Evolutionary conservation across 1,140 invertebrate genomes (phyloP), one percentile per base, ranked within the genome.

Genomic region (Papilio dardanus): DNA sequence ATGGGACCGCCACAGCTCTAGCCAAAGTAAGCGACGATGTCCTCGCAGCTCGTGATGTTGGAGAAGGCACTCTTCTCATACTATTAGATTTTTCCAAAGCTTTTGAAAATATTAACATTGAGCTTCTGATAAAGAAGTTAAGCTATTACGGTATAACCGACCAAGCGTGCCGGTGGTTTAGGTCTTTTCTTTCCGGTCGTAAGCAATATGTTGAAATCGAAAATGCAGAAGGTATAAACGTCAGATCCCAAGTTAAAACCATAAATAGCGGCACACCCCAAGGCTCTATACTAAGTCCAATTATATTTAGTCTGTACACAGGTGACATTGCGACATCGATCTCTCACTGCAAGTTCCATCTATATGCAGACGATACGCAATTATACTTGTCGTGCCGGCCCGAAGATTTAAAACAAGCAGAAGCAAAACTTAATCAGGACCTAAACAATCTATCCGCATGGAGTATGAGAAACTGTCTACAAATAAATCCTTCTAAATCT

Each of bases 21-120:
- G 30, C 65, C 4, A 28, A 79, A 14, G 75, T 76, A n/a, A 21
- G 40, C 7, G 75, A 79, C n/a, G 46, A 79, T 28, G 71, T 79
- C 1, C n/a, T 74, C 2, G 30, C 40, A 42, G 71, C 69, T 3
- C 69, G 62, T 30, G 77, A 79, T 71, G 33, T 1, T 1, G 73
- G 75, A 0, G 16, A 19, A 33, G 62, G 62, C 4, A 79, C 75
- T 28, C 6, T 76, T 28, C 14, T 79, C 21, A 31, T 74, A 12
- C 67, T 78, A 0, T n/a, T 78, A 28, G 54, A 78, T 19, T 75
- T 71, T n/a, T 75, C 73, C 3, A 31, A 62, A 16, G 77, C 74
- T 24, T 78, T 78, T 68, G 68, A 78, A 30, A 66, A 7, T n/a
- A 37, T 78, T 14, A 69, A 54, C 24, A 24, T 10, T 8, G 50